phyloP scores from a whole-genome alignment of 2,797 vertebrate genomes.

The Acropternis orthonyx region DNA sequence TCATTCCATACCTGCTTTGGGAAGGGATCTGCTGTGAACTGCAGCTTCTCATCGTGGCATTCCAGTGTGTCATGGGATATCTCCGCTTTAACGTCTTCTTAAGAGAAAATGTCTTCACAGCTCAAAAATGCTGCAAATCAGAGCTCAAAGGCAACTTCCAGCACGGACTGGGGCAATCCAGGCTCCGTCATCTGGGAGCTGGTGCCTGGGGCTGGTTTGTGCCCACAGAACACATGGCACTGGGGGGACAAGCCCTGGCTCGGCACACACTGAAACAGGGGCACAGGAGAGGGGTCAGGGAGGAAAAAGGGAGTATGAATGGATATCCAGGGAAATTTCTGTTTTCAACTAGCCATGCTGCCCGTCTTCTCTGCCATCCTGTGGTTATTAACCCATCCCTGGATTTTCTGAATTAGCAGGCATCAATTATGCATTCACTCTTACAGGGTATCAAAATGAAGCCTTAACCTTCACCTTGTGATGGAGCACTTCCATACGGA shows the following conservation, averaged over 20 bases:
- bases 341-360: not conserved
- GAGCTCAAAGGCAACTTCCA: not conserved
- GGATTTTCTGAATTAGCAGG: not conserved
- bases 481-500: not conserved
- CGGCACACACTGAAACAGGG: not conserved
- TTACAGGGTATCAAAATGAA: not conserved
- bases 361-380: not conserved
- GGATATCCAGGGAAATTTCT: not conserved
- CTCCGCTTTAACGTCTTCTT: accelerated
- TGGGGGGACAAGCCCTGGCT: accelerated
- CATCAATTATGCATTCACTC: not conserved
- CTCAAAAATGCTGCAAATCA: not conserved
- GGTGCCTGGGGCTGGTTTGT: not conserved
- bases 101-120: not conserved
- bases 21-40: not conserved
- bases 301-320: not conserved
- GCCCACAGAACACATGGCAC: accelerated
- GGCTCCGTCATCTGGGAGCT: not conserved
- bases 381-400: not conserved
- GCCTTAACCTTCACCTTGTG: not conserved
- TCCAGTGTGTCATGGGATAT: accelerated
- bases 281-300: not conserved
- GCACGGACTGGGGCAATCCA: accelerated
- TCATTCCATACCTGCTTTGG: not conserved
- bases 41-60: not conserved